Conservation (phyloP, 2,888 invertebrate genomes). For the Apodemia hepburni region DNA sequence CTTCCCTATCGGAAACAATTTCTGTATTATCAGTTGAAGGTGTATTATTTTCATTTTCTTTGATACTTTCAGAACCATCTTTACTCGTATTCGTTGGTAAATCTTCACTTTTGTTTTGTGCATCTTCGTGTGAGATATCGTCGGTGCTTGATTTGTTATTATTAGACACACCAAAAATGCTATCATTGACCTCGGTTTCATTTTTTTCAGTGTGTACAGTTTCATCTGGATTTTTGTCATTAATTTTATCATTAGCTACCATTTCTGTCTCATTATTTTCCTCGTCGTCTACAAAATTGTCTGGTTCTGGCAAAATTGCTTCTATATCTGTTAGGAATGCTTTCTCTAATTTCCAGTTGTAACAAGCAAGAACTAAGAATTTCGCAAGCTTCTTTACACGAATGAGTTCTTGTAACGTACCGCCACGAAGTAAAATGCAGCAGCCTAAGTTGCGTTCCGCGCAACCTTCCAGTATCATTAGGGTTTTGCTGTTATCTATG, state of each 20-base stretch:
- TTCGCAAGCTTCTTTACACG: constrained; percentile 91
- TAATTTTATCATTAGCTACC: constrained; percentile 20
- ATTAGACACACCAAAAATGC: constrained; percentile 28
- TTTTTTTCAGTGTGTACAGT: constrained; percentile 20
- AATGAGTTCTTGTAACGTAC: constrained; percentile 84
- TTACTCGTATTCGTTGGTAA: background rate
- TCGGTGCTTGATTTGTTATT: constrained; percentile 16
- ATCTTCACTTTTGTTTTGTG: background rate
- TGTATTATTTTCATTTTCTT: background rate
- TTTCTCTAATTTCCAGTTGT: constrained; percentile 95
- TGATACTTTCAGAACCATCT: background rate
- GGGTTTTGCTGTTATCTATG: constrained; percentile 86
- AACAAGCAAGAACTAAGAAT: constrained; percentile 90
- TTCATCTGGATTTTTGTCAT: background rate
- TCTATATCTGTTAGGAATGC: constrained; percentile 95
- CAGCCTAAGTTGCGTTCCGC: constrained; percentile 91
- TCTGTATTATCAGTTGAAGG: constrained; percentile 16
- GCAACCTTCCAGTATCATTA: constrained; percentile 97
- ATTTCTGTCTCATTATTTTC: constrained; percentile 31
- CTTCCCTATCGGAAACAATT: constrained; percentile 18
- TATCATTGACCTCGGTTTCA: constrained; percentile 32
- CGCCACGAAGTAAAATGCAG: constrained; percentile 92
- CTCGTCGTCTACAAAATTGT: constrained; percentile 35
- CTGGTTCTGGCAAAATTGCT: constrained; percentile 65
- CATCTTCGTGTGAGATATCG: constrained; percentile 23